Base-by-base conservation (phyloP, 2,888 invertebrate species). In the Platycheirus albimanus region DNA sequence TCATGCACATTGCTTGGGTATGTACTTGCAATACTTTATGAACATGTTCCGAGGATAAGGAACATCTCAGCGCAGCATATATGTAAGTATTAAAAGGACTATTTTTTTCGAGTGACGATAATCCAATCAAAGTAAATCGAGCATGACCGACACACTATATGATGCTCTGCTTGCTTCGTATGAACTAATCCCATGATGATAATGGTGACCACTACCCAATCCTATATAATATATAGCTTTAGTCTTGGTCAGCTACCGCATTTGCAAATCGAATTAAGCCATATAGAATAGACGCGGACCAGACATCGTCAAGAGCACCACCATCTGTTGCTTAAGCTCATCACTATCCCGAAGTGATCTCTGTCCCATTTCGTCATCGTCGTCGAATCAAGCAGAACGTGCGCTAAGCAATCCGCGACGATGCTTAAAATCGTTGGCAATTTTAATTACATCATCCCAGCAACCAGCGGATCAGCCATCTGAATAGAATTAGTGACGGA, bases 51-150 rank as follows among this genome's bases (percentile, higher is more conserved):
- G 43, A 30, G 17, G 33, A 24, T 28, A 17, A 70, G 66, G 36
- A 30, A 49, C 28, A 45, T 45, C 47, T 38, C 36, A 64, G 38
- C 45, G 43, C 54, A 49, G 15, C 66, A 49, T 20, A 28, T 24
- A 20, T 45, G 52, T 56, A n/a, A n/a, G n/a, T n/a, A n/a, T n/a
- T 61, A 49, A 71, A 51, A 15, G 38, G n/a, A 30, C 5, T 17
- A 24, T 49, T 49, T 17, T 36, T 52, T 52, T 13, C 3, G 19
- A 63, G 45, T 52, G 75, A 80, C 45, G 52, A 63, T 81, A 81
- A 81, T 81, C 77, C 77, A 77, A 77, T 81, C 81, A 81, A 77
- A 77, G 77, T 47, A 71, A 77, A 81, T 81, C 81, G 81, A 71
- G 52, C 81, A 71, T 30, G 47, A 77, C 81, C 71, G 77, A 81